Evolutionary conservation across 2,113 vertebrate genomes (phyloP).

Genomic region (Pteruthius melanotis): DNA sequence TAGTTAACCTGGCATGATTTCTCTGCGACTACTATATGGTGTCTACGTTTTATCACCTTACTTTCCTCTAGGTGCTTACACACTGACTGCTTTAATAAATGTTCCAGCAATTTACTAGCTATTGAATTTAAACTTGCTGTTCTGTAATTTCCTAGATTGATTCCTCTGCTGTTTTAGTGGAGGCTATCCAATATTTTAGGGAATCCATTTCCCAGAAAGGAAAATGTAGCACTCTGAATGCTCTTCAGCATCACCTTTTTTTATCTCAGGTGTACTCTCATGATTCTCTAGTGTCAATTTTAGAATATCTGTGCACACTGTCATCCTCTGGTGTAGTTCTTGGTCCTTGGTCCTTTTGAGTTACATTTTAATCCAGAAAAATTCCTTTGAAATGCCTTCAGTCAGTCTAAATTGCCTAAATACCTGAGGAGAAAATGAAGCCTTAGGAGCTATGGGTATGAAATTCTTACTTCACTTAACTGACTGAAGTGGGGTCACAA

Average conservation of each 20-base stretch:
- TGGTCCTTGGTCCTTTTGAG: neutral
- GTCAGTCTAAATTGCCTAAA: neutral
- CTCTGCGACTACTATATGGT: neutral
- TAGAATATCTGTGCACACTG: neutral
- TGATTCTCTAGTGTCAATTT: neutral
- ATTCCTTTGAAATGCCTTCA: neutral
- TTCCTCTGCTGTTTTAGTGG: slow-evolving; percentile 17
- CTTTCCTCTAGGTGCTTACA: slow-evolving; percentile 35
- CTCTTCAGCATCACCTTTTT: neutral
- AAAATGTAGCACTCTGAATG: neutral
- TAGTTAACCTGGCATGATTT: slow-evolving; percentile 41
- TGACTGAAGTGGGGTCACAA: neutral
- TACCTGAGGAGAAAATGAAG: neutral
- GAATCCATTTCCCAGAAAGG: neutral
- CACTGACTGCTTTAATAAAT: slow-evolving; percentile 44
- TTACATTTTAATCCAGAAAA: neutral
- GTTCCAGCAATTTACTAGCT: slow-evolving; percentile 36
- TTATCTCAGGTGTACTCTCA: neutral
- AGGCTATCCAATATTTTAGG: slow-evolving; percentile 4
- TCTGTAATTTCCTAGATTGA: slow-evolving; percentile 49
- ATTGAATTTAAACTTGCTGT: slow-evolving; percentile 41
- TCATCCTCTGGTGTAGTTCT: neutral
- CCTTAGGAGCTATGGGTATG: neutral
- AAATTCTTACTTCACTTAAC: neutral
- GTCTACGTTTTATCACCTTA: slow-evolving; percentile 37